A percentile compares a stretch with the other conserved stretches of the same genome.
phyloP scores from a whole-genome alignment of 1,140 invertebrate species.

The Trypoxylus dichotomus region DNA sequence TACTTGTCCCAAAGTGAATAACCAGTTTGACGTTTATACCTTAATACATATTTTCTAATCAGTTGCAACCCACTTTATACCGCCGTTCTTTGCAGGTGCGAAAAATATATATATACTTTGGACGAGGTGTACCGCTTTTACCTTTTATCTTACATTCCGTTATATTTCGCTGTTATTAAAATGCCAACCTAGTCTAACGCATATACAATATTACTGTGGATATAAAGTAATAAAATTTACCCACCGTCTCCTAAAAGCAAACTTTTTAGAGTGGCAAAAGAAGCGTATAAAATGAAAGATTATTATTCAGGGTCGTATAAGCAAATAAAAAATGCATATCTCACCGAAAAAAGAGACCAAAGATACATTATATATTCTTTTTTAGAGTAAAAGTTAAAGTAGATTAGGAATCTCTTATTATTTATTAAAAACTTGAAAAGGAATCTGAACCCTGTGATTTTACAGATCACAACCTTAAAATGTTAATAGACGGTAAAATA shows the following conservation, averaged over 20 bases:
- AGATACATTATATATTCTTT: too few species aligned
- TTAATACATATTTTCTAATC: background rate
- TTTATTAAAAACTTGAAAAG: background rate
- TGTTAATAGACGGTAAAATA: too few species aligned
- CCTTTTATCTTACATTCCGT: background rate
- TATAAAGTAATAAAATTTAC: background rate
- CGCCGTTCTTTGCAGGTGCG: background rate
- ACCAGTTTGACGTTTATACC: too few species aligned
- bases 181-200: background rate
- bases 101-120: background rate
- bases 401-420: too few species aligned
- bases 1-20: too few species aligned
- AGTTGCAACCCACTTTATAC: background rate
- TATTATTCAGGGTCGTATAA: background rate
- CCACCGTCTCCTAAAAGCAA: background rate
- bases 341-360: too few species aligned
- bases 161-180: background rate
- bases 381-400: too few species aligned
- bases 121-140: background rate
- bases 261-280: background rate
- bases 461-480: too few species aligned
- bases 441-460: background rate
- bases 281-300: background rate
- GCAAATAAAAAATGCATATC: background rate
- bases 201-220: background rate